Percentiles rank a stretch among this genome's conserved stretches.
These are phyloP conservation scores for Ips typographus DNA, from an alignment of 1,140 invertebrate genomes.

Conservation along the genomic window DNA sequence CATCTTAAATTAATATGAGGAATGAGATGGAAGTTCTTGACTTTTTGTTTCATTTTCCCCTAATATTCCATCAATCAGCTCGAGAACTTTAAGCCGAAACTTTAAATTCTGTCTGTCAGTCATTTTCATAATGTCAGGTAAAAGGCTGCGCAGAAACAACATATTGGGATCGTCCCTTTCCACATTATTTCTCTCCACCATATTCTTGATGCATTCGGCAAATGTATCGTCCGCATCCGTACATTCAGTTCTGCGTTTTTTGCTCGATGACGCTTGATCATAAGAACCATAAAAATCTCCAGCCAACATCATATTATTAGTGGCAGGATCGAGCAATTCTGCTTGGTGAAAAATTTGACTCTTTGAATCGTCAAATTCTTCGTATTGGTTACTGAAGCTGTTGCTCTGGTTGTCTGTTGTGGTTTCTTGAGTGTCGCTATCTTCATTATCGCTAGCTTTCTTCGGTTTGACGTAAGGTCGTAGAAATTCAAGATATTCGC, in stretches of 20 bases:
- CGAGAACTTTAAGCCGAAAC: conserved; percentile 23
- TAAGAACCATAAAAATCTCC: no score
- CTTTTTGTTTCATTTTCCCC: background rate
- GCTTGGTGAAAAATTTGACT: background rate
- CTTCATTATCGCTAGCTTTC: conserved; percentile 6
- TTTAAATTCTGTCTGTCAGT: conserved; percentile 18
- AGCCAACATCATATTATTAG: no score
- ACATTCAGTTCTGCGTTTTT: conserved; percentile 3
- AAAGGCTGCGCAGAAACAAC: conserved; percentile 16
- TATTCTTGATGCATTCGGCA: conserved; percentile 8
- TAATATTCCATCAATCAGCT: conserved; percentile 20
- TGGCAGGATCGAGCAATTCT: background rate
- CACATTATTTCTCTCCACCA: background rate
- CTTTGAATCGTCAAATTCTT: background rate
- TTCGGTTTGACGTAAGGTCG: conserved; percentile 10
- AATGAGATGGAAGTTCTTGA: no score
- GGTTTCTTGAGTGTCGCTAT: background rate
- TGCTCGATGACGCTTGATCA: background rate
- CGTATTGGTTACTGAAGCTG: background rate
- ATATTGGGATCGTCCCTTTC: conserved; percentile 16
- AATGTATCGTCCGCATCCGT: conserved; percentile 1
- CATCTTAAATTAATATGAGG: no score
- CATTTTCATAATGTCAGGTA: conserved; percentile 22
- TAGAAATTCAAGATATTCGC: conserved; percentile 11
- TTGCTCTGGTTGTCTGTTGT: background rate